A percentile compares a stretch with the other conserved stretches of the same genome.
Evolutionary conservation across 2,797 vertebrate species (phyloP).

Genomic region (Centroberyx gerrardi): DNA sequence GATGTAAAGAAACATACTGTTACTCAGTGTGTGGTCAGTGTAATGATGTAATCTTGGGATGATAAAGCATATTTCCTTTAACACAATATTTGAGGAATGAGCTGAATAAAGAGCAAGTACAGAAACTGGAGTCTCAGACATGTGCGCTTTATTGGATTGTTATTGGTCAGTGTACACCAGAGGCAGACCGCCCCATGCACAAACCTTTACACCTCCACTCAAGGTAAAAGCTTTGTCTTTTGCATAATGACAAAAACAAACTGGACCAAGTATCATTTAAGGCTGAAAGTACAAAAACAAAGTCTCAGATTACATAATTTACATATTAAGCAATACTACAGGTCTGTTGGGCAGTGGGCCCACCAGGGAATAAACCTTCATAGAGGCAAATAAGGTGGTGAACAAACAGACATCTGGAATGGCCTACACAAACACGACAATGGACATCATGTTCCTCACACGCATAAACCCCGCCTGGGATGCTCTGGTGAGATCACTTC

Average conservation of each 20-base stretch:
- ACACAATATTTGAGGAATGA: too few relatives aligned
- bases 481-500: slow-evolving; percentile 61
- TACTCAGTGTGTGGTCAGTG: too few relatives aligned
- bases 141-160: slow-evolving; percentile 97
- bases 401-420: slow-evolving; percentile 90
- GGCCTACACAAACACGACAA: slow-evolving; percentile 91
- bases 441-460: slow-evolving; percentile 84
- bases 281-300: slow-evolving; percentile 95
- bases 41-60: too few relatives aligned
- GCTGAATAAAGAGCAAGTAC: slow-evolving; percentile 22
- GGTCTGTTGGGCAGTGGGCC: slow-evolving; percentile 71
- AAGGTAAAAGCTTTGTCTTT: slow-evolving; percentile 83
- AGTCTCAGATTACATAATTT: slow-evolving; percentile 93
- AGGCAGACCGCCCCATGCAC: slow-evolving; percentile 83
- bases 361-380: slow-evolving; percentile 86
- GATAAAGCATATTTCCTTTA: too few relatives aligned
- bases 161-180: slow-evolving; percentile 91
- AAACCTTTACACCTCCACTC: slow-evolving; percentile 80
- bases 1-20: too few relatives aligned
- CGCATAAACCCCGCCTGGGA: slow-evolving; percentile 78
- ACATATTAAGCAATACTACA: slow-evolving; percentile 93
- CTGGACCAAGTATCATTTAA: slow-evolving; percentile 93
- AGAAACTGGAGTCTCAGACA: slow-evolving; percentile 83
- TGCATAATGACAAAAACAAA: slow-evolving; percentile 87
- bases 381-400: slow-evolving; percentile 92